Conservation (phyloP, 2,888 invertebrate species). For the Flexamia atlantica region DNA sequence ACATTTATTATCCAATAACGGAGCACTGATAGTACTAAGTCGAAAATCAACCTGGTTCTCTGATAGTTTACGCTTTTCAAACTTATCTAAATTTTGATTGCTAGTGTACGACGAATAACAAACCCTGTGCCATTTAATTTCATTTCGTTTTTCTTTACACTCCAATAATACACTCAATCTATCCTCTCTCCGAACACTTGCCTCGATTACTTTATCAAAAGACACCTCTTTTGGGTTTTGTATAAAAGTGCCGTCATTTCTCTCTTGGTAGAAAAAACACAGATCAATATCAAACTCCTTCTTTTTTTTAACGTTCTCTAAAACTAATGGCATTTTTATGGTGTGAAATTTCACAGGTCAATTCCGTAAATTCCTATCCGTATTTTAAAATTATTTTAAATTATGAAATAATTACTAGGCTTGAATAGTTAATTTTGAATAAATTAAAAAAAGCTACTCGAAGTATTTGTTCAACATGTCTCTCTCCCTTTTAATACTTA, state of each 20-base stretch:
- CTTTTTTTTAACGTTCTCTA: too few relatives aligned
- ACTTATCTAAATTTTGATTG: conserved; percentile 8
- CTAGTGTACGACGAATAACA: conserved; percentile 42
- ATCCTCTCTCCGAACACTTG: conserved; percentile 27
- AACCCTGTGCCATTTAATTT: conserved; percentile 38
- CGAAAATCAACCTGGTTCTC: not conserved
- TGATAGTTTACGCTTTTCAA: not conserved
- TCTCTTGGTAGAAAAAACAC: conserved; percentile 23
- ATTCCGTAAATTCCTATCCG: too few relatives aligned
- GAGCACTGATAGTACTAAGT: not conserved
- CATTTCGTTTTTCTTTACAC: conserved; percentile 1
- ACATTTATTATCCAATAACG: not conserved
- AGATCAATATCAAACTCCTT: conserved; percentile 20
- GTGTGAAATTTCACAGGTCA: too few relatives aligned
- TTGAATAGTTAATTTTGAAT: too few relatives aligned
- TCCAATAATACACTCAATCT: conserved; percentile 13
- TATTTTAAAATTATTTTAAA: too few relatives aligned
- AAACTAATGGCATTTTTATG: too few relatives aligned
- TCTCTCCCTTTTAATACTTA: too few relatives aligned
- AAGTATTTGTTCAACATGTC: too few relatives aligned
- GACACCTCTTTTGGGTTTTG: conserved; percentile 22
- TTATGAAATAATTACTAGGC: too few relatives aligned
- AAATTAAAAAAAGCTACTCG: too few relatives aligned
- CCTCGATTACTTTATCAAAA: not conserved
- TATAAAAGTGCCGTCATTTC: conserved; percentile 17